phyloP scores from a whole-genome alignment of 2,113 vertebrate genomes.

The Martes martes region DNA sequence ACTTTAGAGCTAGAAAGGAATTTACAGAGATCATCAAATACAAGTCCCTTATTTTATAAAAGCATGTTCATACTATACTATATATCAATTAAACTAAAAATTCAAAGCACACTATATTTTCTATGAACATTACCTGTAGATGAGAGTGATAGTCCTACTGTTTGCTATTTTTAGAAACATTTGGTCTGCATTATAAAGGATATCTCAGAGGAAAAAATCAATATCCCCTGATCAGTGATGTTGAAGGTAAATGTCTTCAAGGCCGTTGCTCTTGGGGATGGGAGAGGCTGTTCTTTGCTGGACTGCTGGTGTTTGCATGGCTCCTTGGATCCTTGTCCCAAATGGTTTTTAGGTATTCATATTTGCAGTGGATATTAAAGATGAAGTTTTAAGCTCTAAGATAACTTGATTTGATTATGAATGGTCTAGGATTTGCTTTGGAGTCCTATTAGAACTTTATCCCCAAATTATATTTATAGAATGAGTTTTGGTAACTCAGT shows the following conservation, averaged over 20 bases:
- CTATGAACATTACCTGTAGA: not conserved
- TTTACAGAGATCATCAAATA: slow-evolving; percentile 41
- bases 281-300: not conserved
- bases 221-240: slow-evolving; percentile 19
- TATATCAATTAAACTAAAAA: slow-evolving; percentile 63
- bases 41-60: slow-evolving; percentile 13
- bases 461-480: not conserved
- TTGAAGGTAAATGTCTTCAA: not conserved
- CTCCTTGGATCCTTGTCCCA: not conserved
- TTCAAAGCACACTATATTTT: slow-evolving; percentile 49
- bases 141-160: not conserved
- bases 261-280: not conserved
- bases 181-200: not conserved
- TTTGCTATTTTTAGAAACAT: slow-evolving; percentile 44
- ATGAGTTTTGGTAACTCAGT: not conserved
- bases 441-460: not conserved
- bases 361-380: not conserved
- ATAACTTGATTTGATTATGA: not conserved
- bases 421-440: not conserved
- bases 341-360: not conserved
- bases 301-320: not conserved
- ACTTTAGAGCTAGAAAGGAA: slow-evolving; percentile 47
- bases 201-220: not conserved
- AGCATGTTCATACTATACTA: not conserved
- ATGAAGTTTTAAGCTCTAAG: not conserved